Conservation (phyloP, 2,888 invertebrate genomes). For the Caenorhabditis japonica region DNA sequence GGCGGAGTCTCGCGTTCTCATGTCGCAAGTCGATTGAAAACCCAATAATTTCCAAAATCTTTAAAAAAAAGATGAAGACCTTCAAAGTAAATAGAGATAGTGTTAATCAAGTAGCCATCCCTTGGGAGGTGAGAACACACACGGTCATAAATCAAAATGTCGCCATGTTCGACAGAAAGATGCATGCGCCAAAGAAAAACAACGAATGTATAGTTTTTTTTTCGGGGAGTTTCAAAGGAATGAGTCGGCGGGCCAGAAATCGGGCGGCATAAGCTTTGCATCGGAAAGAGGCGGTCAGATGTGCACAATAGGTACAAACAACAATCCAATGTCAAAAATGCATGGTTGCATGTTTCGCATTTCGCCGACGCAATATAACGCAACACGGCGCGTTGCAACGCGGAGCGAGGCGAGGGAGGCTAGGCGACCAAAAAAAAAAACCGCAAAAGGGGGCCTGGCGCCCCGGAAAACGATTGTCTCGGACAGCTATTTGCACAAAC, state of each 20-base stretch:
- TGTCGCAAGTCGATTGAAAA: too few species aligned
- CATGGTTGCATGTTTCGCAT: constrained; percentile 49
- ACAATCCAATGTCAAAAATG: constrained; percentile 43
- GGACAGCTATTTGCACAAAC: constrained; percentile 44
- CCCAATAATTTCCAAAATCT: too few species aligned
- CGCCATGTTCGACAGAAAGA: constrained; percentile 3
- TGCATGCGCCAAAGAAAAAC: neutral
- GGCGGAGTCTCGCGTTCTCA: too few species aligned
- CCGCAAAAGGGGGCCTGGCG: constrained; percentile 27
- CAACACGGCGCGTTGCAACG: too few species aligned
- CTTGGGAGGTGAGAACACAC: too few species aligned
- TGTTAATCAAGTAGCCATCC: too few species aligned
- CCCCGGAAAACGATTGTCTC: constrained; percentile 44
- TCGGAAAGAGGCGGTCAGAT: constrained; percentile 20
- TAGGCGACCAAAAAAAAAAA: constrained; percentile 28
- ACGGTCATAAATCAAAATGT: constrained; percentile 31
- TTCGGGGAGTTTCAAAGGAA: constrained; percentile 1
- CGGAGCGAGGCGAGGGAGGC: too few species aligned
- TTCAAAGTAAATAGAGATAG: too few species aligned
- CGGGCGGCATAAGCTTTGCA: neutral
- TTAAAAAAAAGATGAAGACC: too few species aligned
- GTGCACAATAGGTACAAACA: constrained; percentile 46
- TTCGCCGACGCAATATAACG: constrained; percentile 23
- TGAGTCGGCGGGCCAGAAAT: constrained; percentile 27
- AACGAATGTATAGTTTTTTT: constrained; percentile 31